Evolutionary conservation across 2,888 invertebrate genomes (phyloP), one percentile per base, ranked within the genome.

Genomic region (Cryptocephalus moraei): DNA sequence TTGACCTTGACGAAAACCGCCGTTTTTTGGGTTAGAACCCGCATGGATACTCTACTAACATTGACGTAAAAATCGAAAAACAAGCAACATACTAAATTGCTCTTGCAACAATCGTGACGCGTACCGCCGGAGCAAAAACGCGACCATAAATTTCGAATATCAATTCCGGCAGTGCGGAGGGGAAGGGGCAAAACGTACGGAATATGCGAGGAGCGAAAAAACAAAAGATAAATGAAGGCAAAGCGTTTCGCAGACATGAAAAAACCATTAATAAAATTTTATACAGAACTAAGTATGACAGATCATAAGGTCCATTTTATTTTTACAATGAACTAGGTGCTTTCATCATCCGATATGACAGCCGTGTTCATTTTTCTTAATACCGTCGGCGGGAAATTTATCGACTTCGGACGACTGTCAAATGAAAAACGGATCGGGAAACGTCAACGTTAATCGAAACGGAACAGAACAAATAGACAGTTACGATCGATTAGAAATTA

Each of bases 251-350:
- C 46, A 48, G 49, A 49, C 49, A 51, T 53, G 49, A 47, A 51
- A 45, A 48, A 49, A 39, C 39, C 53, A 53, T 53, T 53, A 48
- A 51, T 51, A 49, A 53, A 51, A 49, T 51, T 47, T 33, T 43
- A 47, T 41, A 45, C 44, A 32, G 48, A 49, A 49, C 41, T 48
- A 51, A 22, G 22, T 53, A 48, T 53, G 51, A 53, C 53, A 45
- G 49, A 50, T 51, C 49, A 38, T 46, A 45, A 43, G 47, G 49
- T 51, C 44, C 48, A 43, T 48, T 53, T 51, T 51, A 49, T 51
- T 22, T 22, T 22, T 22, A 22, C 22, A 22, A 22, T 22, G 22
- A 22, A 22, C 22, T 22, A 22, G 22, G 11, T 41, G 33, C 33
- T 43, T 43, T 33, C 34, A 34, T 43, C 43, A 43, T 11, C 31